Evolutionary conservation across 2,888 invertebrate genomes (phyloP).

Genomic region (Dolomedes plantarius): DNA sequence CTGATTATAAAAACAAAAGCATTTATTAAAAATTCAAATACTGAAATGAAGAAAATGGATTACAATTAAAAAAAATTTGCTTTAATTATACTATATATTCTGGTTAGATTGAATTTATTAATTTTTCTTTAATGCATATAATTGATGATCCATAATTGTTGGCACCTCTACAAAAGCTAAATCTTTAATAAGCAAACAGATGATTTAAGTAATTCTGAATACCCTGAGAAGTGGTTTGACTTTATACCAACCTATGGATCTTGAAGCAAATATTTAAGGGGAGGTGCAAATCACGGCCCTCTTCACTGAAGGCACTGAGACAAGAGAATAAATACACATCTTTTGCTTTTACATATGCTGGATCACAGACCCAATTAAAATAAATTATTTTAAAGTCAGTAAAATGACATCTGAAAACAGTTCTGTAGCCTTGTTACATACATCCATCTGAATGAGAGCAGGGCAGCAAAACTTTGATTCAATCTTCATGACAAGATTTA

Average conservation of each 20-base stretch:
- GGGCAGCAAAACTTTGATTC: slow-evolving; percentile 16
- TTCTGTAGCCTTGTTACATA: slow-evolving; percentile 6
- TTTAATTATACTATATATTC: too few relatives aligned
- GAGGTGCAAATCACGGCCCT: slow-evolving; percentile 65
- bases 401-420: slow-evolving; percentile 48
- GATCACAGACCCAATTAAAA: slow-evolving; percentile 66
- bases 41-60: too few relatives aligned
- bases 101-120: too few relatives aligned
- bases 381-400: slow-evolving; percentile 60
- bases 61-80: too few relatives aligned
- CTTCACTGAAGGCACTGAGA: slow-evolving; percentile 71
- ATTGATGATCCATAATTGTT: not conserved
- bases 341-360: slow-evolving; percentile 47
- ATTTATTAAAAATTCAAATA: too few relatives aligned
- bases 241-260: slow-evolving; percentile 44
- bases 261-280: slow-evolving; percentile 29
- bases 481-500: not conserved
- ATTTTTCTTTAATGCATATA: too few relatives aligned
- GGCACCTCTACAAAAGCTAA: slow-evolving; percentile 9
- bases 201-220: slow-evolving; percentile 21
- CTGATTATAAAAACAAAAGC: too few relatives aligned
- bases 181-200: not conserved
- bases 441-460: not conserved
- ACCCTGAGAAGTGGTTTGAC: slow-evolving; percentile 55
- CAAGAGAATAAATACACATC: slow-evolving; percentile 56